These are phyloP conservation scores for Chiloscyllium plagiosum DNA, from an alignment of 2,113 vertebrate genomes.

Conservation along the genomic window DNA sequence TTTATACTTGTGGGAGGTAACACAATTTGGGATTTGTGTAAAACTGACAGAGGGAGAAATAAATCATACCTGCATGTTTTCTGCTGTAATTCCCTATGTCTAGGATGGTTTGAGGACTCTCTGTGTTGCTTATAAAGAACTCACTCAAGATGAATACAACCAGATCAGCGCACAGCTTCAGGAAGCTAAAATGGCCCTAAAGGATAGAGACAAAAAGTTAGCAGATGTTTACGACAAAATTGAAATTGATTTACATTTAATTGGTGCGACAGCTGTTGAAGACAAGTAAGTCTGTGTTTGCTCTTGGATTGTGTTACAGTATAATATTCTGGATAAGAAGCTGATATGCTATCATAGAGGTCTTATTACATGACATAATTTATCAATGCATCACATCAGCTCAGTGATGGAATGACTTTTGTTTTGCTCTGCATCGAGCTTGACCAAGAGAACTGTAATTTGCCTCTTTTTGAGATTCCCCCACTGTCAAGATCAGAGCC, in stretches of 20 bases:
- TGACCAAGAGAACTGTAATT: background rate
- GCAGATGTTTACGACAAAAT: constrained; percentile 80
- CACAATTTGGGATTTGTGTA: background rate
- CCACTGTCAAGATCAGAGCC: background rate
- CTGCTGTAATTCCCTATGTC: background rate
- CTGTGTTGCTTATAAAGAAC: constrained; percentile 84
- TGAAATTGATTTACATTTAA: constrained; percentile 84
- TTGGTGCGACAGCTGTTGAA: constrained; percentile 93
- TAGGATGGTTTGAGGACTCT: constrained; percentile 91
- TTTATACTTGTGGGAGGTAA: background rate
- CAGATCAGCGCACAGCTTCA: constrained; percentile 63
- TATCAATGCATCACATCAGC: background rate
- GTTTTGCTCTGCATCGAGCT: background rate
- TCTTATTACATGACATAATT: background rate
- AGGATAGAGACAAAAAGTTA: constrained; percentile 88
- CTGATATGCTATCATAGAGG: background rate
- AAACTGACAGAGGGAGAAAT: background rate
- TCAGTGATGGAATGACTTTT: background rate
- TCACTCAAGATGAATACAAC: constrained; percentile 67
- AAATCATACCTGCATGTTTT: background rate
- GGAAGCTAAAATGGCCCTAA: constrained; percentile 80
- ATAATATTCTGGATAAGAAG: background rate
- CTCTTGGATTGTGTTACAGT: background rate
- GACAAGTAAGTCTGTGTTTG: constrained; percentile 68
- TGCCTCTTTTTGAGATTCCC: background rate